A percentile compares a stretch with the other conserved stretches of the same genome.
These are phyloP conservation scores for Yponomeuta sedellus DNA, from an alignment of 2,888 invertebrate species.

Conservation along the genomic window DNA sequence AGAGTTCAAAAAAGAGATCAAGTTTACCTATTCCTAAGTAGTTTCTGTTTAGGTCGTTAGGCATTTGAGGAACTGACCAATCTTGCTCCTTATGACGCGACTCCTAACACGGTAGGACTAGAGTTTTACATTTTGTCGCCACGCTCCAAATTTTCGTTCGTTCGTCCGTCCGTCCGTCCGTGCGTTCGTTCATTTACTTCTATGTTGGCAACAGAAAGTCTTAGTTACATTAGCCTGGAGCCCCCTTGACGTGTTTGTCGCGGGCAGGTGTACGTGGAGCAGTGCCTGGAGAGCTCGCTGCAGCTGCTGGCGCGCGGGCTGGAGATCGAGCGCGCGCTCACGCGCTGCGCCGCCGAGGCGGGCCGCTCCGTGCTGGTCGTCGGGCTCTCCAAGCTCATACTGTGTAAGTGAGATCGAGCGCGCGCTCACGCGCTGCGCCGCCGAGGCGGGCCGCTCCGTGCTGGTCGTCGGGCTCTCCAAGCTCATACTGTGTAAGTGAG, in stretches of 20 bases:
- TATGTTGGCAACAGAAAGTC: too few relatives aligned
- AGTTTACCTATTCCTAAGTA: too few relatives aligned
- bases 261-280: slow-evolving; percentile 77
- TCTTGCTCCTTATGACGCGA: too few relatives aligned
- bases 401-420: slow-evolving; percentile 86
- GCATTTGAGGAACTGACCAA: too few relatives aligned
- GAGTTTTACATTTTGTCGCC: too few relatives aligned
- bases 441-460: slow-evolving; percentile 78
- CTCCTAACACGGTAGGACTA: too few relatives aligned
- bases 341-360: slow-evolving; percentile 78
- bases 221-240: too few relatives aligned
- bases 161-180: too few relatives aligned
- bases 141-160: too few relatives aligned
- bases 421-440: slow-evolving; percentile 80
- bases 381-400: slow-evolving; percentile 87
- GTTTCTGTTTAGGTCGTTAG: too few relatives aligned
- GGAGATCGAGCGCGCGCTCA: slow-evolving; percentile 83
- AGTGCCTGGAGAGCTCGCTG: slow-evolving; percentile 82
- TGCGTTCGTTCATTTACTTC: too few relatives aligned
- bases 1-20: too few relatives aligned
- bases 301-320: slow-evolving; percentile 85
- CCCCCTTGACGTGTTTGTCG: slow-evolving; percentile 2
- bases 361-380: slow-evolving; percentile 82
- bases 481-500: slow-evolving; percentile 84
- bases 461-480: slow-evolving; percentile 87